Conservation (phyloP, 2,888 invertebrate species). For the Operophtera brumata region DNA sequence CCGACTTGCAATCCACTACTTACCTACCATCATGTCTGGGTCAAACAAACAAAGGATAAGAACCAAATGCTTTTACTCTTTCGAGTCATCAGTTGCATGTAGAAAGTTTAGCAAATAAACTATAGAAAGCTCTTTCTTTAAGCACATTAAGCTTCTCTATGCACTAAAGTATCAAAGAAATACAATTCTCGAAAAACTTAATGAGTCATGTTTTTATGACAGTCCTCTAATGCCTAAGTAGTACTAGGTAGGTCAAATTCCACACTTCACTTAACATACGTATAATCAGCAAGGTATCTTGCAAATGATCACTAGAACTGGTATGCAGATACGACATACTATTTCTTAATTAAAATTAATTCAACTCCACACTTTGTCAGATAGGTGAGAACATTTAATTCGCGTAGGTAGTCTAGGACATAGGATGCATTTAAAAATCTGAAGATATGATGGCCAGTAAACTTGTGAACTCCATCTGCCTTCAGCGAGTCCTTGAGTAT, state of each 20-base stretch:
- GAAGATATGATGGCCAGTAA: not conserved
- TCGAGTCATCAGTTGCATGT: not conserved
- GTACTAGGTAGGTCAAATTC: slow-evolving; percentile 1
- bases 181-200: not conserved
- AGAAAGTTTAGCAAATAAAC: slow-evolving; percentile 35
- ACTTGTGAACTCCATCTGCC: too few species aligned
- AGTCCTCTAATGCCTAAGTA: too few species aligned
- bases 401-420: not conserved
- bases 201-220: not conserved
- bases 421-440: not conserved
- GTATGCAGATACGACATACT: slow-evolving; percentile 10
- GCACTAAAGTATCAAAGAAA: too few species aligned
- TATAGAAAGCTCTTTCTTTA: not conserved
- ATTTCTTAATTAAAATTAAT: slow-evolving; percentile 18
- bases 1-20: not conserved
- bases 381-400: not conserved
- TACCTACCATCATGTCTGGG: slow-evolving; percentile 4
- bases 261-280: not conserved
- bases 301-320: slow-evolving; percentile 9
- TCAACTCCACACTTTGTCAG: slow-evolving; percentile 5
- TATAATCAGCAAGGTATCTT: slow-evolving; percentile 3
- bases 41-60: slow-evolving; percentile 12
- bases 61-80: not conserved
- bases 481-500: too few species aligned
- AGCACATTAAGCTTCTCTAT: too few species aligned